Evolutionary conservation across 2,888 invertebrate genomes (phyloP), one percentile per base, ranked within the genome.

Genomic region (Sisyra nigra): DNA sequence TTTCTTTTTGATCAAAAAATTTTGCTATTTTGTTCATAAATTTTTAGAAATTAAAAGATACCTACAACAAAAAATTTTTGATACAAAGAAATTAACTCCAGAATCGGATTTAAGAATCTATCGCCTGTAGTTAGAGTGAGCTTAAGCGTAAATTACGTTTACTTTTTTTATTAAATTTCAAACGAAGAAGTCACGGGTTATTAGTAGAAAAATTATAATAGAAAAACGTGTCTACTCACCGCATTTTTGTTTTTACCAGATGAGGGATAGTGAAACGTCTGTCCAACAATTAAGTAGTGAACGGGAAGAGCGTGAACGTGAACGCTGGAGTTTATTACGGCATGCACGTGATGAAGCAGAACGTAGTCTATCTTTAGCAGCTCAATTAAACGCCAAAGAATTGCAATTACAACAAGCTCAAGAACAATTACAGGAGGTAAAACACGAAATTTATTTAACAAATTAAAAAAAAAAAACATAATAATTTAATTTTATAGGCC

Each of bases 331-430:
- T 49, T 66, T 93, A 45, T 63, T 91, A 44, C 76, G 87, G 52
- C 87, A 88, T 57, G 92, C 91, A 0, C 70, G 88, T 33, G 91
- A 92, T 56, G 89, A 92, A 55, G 85, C 91, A 0, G 91, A 93
- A 60, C 70, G 89, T 46, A 84, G 87, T 17, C 69, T 91, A 47
- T 78, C 84, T 45, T 69, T 93, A 35, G 87, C 88, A 6, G 84
- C 89, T 8, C 89, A 89, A 53, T 74, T 93, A 17, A 88, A 85
- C 55, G 79, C 83, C 34, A 76, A 88, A 52, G 92, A 93, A 56
- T 73, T 85, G 47, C 86, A 88, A 59, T 70, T 92, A 44, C 76
- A 84, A 54, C 84, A 87, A 54, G 76, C 89, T 38, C 80, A 89
- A 56, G 82, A 85, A 54, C 88, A 91, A 58, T 67, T 92, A 44